phyloP scores from a whole-genome alignment of 2,797 vertebrate species.

The Enoplosus armatus region DNA sequence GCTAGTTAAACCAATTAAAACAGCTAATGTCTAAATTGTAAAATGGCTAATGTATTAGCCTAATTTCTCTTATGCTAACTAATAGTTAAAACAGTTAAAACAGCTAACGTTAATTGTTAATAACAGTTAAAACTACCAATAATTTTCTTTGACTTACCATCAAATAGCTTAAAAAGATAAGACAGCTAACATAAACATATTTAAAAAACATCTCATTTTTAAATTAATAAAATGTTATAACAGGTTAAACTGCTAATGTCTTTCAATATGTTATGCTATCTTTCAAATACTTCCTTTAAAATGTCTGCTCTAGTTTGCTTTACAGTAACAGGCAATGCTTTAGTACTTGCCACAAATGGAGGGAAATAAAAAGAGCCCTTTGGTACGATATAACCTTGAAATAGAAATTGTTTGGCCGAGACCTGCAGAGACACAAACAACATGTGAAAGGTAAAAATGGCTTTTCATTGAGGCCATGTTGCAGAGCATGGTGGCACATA shows the following conservation, averaged over 20 bases:
- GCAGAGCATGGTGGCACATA: neutral
- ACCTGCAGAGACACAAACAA: conserved; percentile 18
- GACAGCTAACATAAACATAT: neutral
- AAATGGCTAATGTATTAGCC: too few species aligned
- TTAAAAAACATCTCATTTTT: too few species aligned
- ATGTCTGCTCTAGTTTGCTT: neutral
- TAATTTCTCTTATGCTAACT: neutral
- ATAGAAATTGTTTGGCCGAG: conserved; percentile 21
- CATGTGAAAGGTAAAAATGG: neutral
- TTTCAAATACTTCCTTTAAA: neutral
- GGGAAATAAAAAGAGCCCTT: conserved; percentile 12
- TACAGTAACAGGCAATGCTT: neutral
- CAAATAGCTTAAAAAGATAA: neutral
- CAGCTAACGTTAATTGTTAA: neutral
- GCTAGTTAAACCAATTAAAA: neutral
- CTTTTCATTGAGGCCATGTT: conserved; percentile 13
- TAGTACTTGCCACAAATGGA: neutral
- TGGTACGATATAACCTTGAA: conserved; percentile 14
- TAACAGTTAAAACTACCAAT: neutral
- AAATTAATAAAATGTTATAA: too few species aligned
- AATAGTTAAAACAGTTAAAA: neutral
- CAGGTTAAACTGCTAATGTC: neutral
- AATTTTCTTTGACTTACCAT: neutral
- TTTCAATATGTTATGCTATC: neutral
- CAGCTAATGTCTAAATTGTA: too few species aligned